Evolutionary conservation across 2,797 vertebrate species (phyloP).

Genomic region (Otolemur crassicaudatus): DNA sequence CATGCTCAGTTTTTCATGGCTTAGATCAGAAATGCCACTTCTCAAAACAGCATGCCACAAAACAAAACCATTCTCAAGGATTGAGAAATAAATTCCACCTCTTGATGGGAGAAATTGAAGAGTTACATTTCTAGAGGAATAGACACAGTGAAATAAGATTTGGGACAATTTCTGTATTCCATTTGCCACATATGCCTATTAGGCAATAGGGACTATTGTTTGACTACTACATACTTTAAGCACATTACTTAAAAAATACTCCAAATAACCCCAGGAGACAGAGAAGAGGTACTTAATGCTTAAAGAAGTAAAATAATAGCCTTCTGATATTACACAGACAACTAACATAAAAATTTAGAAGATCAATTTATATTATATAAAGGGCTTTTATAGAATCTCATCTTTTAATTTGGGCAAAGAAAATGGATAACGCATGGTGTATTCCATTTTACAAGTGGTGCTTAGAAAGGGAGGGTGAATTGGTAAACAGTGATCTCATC

Average conservation of each 20-base stretch:
- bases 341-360: slow-evolving; percentile 1
- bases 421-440: neutral
- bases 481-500: neutral
- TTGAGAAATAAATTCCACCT: neutral
- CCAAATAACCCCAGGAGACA: slow-evolving; percentile 11
- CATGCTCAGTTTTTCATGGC: neutral
- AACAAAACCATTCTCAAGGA: neutral
- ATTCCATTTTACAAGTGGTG: neutral
- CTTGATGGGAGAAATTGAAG: neutral
- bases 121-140: neutral
- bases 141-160: neutral
- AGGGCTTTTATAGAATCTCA: neutral
- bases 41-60: neutral
- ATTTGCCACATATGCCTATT: neutral
- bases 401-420: neutral
- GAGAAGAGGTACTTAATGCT: slow-evolving; percentile 9
- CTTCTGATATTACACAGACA: neutral
- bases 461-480: neutral
- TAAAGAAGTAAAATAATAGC: slow-evolving; percentile 36
- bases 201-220: neutral
- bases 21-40: neutral
- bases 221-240: slow-evolving; percentile 37
- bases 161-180: neutral
- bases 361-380: slow-evolving; percentile 20
- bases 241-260: neutral